Conservation (phyloP, 1,140 invertebrate genomes). For the Schlechtendalia chinensis region DNA sequence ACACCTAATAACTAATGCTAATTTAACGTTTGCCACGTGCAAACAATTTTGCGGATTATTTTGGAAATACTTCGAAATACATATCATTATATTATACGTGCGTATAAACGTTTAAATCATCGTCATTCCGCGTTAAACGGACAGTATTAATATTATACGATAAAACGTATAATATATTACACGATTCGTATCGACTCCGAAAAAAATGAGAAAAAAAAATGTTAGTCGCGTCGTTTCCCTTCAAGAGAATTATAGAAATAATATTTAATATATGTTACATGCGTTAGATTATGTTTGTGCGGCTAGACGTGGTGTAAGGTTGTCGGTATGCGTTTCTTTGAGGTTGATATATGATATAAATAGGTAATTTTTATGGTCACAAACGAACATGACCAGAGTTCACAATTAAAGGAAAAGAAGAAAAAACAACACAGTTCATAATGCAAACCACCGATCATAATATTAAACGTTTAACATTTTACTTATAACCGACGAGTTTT, state of each 20-base stretch:
- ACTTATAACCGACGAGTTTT: constrained; percentile 26
- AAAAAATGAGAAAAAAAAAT: neutral
- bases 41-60: too few relatives aligned
- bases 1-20: too few relatives aligned
- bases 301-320: constrained; percentile 10
- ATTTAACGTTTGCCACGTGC: too few relatives aligned
- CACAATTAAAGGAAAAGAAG: constrained; percentile 36
- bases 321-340: constrained; percentile 39
- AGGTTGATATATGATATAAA: constrained; percentile 46
- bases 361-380: constrained; percentile 47
- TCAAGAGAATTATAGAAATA: neutral
- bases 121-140: neutral
- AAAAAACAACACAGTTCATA: constrained; percentile 1
- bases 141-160: neutral
- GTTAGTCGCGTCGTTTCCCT: neutral
- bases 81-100: too few relatives aligned
- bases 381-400: constrained; percentile 44
- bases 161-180: neutral
- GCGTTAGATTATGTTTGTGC: neutral
- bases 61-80: too few relatives aligned
- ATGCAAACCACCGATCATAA: constrained; percentile 22
- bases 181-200: neutral
- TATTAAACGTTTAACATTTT: constrained; percentile 45
- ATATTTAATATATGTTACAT: neutral
- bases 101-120: too few relatives aligned